Evolutionary conservation across 2,888 invertebrate genomes (phyloP), one percentile per base, ranked within the genome.

Genomic region (Lepidonotus clava): DNA sequence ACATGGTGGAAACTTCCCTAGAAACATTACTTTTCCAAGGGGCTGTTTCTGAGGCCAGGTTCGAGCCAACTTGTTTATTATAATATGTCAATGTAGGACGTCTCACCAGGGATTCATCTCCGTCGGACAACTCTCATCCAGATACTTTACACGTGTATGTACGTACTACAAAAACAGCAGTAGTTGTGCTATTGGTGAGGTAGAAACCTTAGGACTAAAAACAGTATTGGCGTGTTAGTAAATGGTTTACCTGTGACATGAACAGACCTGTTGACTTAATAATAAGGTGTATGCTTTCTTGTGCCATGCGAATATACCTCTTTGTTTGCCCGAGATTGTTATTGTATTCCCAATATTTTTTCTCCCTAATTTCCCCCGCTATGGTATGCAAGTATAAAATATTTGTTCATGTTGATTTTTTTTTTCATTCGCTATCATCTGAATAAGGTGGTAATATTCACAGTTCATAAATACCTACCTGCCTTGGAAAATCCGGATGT

Each of bases 291-390:
- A 76, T 36, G 38, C 40, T 80, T 80, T 80, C 51, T 51, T 80
- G 80, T 80, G 46, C 80, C 80, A 80, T 80, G 80, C 80, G 6
- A 80, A 51, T 80, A 80, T 80, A 80, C 80, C 80, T 80, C 80
- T 71, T 71, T 46, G 80, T 41, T 80, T 80, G 80, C 80, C 46
- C 46, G 80, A 80, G 80, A 80, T 80, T 80, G 80, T 80, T 80
- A 46, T 24, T 18, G n/a, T 36, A 38, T 71, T 71, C 38, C 38
- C 71, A 34, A 21, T 71, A 36, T 66, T 24, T 14, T 18, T 21
- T 46, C 46, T 80, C 24, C 18, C 4, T 51, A 11, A 11, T 66
- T 66, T 66, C n/a, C n/a, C 66, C 28, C 66, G n/a, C 32, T 28
- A 80, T 80, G 80, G 46, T 80, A 46, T 28, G 41, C 46, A 80